These are phyloP conservation scores for Drosophila melanogaster DNA, from an alignment of 1,140 invertebrate genomes.

Conservation along the genomic window Release_6_plus_ISO1_MT NT_037436.4:19874001-19874500, in stretches of 20 bases:
- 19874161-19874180: conserved; percentile 77
- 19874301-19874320: conserved; percentile 96
- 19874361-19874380: background rate
- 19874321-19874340: conserved; percentile 90
- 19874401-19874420: background rate
- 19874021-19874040: background rate
- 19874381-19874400: background rate
- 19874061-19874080: conserved; percentile 94
- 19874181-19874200: conserved; percentile 89
- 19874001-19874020: conserved; percentile 84
- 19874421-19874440: conserved; percentile 21
- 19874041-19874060: conserved; percentile 13
- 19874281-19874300: conserved; percentile 94
- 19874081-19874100: conserved; percentile 91
- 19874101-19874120: conserved; percentile 91
- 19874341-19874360: conserved; percentile 7
- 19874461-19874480: background rate
- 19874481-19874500: background rate
- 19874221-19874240: conserved; percentile 91
- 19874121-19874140: conserved; percentile 87
- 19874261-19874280: conserved; percentile 89
- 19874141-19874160: conserved; percentile 67
- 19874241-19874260: conserved; percentile 91
- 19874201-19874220: conserved; percentile 89
- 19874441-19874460: background rate